Evolutionary conservation across 2,797 vertebrate species (phyloP).

Genomic region (Amblyopsis hoosieri): DNA sequence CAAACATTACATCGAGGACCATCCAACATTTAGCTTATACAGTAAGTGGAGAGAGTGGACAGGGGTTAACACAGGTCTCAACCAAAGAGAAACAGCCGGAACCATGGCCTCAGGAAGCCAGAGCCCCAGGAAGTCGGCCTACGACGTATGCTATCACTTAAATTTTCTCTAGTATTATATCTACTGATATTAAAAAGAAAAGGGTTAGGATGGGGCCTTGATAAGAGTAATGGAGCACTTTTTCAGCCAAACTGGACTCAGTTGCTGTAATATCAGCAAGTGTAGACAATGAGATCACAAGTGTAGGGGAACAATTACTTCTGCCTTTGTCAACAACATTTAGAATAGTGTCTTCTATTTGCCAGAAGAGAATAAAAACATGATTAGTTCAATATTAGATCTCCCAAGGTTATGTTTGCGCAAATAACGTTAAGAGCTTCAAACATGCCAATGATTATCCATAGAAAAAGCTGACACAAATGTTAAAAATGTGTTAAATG

Average conservation of each 20-base stretch:
- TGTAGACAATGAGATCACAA: conserved; percentile 19
- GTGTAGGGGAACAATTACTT: conserved; percentile 39
- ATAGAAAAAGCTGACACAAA: neutral
- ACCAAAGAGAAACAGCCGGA: too few species aligned
- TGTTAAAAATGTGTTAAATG: neutral
- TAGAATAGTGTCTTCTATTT: conserved; percentile 16
- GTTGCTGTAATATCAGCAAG: conserved; percentile 39
- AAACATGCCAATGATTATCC: neutral
- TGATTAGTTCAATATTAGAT: conserved; percentile 17
- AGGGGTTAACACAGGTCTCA: too few species aligned
- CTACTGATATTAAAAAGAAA: conserved; percentile 14
- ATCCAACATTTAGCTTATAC: too few species aligned
- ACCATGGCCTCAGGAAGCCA: neutral
- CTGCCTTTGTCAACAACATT: conserved; percentile 26
- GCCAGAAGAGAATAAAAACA: conserved; percentile 22
- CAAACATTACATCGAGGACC: too few species aligned
- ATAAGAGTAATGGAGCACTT: conserved; percentile 29
- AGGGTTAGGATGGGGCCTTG: neutral
- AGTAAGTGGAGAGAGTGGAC: too few species aligned
- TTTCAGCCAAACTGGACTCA: conserved; percentile 23
- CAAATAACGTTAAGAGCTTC: neutral
- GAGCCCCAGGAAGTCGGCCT: neutral
- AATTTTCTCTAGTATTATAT: conserved; percentile 5
- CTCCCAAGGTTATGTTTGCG: neutral
- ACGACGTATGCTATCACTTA: conserved; percentile 3